Base-by-base conservation (phyloP, 2,888 invertebrate genomes). In the Agrotis exclamationis region DNA sequence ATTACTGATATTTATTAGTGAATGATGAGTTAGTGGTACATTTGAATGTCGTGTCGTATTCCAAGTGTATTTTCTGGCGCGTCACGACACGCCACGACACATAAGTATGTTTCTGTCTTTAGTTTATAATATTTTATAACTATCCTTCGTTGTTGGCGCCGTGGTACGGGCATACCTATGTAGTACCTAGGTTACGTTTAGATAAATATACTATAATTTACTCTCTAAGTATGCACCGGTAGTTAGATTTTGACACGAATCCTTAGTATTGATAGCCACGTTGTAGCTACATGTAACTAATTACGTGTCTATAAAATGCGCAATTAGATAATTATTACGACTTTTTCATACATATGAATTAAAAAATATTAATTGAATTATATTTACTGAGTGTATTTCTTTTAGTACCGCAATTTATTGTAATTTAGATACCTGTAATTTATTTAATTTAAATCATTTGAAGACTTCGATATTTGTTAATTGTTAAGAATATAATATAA, bases 161-260 rank as follows among this genome's bases (percentile, higher is more conserved):
- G 83, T 86, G 85, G 76, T 85, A 77, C 67, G 72, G 74, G 54
- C 70, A 63, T 71, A 76, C 77, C 22, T 73, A 28, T 76, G 33
- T 58, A 70, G 70, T 80, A 80, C 69, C 64, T 78, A 80, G 79
- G 66, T 70, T 82, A 78, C 70, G 53, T 77, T 86, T 82, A 85
- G 83, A 62, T 77, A 83, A 70, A 76, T 77, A 66, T 80, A 79
- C 67, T 73, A 83, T 86, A 83, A 84, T 82, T 84, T 87, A 86
- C 80, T 80, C 87, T 85, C 75, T 82, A 84, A 77, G 79, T 74
- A 74, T 90, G 93, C 93, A 93, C 93, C 82, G 64, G 91, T 93
- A 93, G 93, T 83, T 93, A 93, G 92, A 87, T 83, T 90, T 91
- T 87, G 85, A 90, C 94, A 94, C 94, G 74, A 87, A 89, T 84